These are phyloP conservation scores for Hippocampus abdominalis DNA, from an alignment of 2,113 vertebrate species.

Conservation along the genomic window DNA sequence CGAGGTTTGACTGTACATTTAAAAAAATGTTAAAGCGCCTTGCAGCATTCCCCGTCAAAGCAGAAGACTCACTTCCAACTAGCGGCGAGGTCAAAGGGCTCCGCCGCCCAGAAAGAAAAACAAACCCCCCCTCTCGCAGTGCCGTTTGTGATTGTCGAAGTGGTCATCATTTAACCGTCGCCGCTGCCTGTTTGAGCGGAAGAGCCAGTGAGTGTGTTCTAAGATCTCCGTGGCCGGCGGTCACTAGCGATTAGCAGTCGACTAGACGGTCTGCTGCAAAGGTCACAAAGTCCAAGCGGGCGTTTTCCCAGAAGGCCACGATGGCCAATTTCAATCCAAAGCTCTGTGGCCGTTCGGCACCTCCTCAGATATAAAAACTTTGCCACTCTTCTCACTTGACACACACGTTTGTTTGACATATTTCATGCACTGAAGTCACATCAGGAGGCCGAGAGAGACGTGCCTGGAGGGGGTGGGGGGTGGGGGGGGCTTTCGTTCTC, in stretches of 20 bases:
- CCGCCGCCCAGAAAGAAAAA: no score
- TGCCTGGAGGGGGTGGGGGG: conserved; percentile 60
- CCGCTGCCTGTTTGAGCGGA: neutral
- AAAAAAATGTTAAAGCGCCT: no score
- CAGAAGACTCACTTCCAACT: no score
- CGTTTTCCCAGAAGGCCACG: conserved; percentile 6
- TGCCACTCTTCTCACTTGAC: neutral
- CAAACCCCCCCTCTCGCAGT: no score
- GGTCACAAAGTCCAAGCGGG: conserved; percentile 6
- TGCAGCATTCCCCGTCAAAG: no score
- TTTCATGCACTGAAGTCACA: neutral
- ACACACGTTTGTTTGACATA: conserved; percentile 3
- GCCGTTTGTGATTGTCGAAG: no score
- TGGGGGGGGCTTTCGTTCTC: conserved; percentile 2
- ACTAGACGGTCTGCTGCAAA: neutral
- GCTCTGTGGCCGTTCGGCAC: conserved; percentile 2
- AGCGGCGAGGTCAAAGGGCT: no score
- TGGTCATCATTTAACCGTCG: neutral
- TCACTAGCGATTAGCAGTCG: no score
- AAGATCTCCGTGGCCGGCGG: no score
- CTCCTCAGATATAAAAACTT: conserved; percentile 6
- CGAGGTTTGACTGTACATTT: no score
- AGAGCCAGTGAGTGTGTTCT: conserved; percentile 12
- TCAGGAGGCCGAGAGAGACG: neutral
- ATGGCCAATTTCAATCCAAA: neutral